phyloP scores from a whole-genome alignment of 2,113 vertebrate genomes.

The Manacus vitellinus region DNA sequence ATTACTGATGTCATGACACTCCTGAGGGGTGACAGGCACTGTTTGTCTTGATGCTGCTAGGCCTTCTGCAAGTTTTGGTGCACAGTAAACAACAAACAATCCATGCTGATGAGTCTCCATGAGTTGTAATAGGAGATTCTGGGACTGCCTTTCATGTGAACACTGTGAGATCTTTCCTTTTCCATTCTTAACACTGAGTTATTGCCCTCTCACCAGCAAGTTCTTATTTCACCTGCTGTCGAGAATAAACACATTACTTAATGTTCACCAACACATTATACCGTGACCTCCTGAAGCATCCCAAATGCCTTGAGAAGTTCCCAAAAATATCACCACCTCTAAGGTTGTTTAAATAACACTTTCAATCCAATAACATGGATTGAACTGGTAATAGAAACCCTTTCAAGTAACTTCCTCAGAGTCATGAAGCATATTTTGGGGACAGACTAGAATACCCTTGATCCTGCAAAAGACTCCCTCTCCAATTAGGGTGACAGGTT shows the following conservation, averaged over 20 bases:
- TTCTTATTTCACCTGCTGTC: neutral
- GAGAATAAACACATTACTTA: neutral
- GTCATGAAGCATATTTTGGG: neutral
- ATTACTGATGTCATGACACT: neutral
- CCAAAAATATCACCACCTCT: neutral
- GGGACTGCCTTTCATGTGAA: neutral
- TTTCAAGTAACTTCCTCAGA: neutral
- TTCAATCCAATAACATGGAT: neutral
- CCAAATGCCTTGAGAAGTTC: neutral
- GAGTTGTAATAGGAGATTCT: neutral
- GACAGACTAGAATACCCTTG: neutral
- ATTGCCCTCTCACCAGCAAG: neutral
- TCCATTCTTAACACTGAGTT: neutral
- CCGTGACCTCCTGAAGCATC: neutral
- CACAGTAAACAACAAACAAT: neutral
- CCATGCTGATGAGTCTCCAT: neutral
- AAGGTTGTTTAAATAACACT: neutral
- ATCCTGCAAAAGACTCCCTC: neutral
- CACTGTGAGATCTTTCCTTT: neutral
- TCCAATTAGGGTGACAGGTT: neutral
- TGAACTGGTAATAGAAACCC: neutral
- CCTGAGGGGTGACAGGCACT: neutral
- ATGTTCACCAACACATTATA: neutral
- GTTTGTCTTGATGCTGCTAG: neutral
- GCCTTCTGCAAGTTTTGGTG: neutral